These are phyloP conservation scores for Python bivittatus DNA, from an alignment of 2,113 vertebrate genomes.

Conservation along the genomic window DNA sequence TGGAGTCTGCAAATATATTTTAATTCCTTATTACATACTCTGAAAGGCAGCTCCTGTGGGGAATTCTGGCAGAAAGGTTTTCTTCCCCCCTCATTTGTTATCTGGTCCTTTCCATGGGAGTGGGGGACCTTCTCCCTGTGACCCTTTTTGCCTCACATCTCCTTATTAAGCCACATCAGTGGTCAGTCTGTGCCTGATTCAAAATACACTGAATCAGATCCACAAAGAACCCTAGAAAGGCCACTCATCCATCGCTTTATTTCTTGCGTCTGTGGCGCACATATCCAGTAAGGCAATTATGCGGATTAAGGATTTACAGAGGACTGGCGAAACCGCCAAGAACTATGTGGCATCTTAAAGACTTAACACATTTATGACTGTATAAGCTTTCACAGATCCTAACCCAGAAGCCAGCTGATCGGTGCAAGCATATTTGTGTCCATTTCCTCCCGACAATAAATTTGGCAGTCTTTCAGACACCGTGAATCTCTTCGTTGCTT, in stretches of 20 bases:
- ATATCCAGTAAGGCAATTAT: neutral
- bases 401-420: neutral
- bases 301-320: neutral
- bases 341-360: neutral
- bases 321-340: neutral
- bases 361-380: neutral
- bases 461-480: neutral
- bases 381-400: neutral
- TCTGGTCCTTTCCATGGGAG: neutral
- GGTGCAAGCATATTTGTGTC: neutral
- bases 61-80: neutral
- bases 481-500: neutral
- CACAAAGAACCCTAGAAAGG: neutral
- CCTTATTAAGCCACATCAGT: neutral
- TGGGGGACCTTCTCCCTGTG: neutral
- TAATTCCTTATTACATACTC: neutral
- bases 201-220: constrained; percentile 23
- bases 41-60: neutral
- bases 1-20: no score
- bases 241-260: neutral
- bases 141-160: neutral
- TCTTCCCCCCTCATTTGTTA: neutral
- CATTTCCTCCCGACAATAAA: neutral
- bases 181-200: neutral
- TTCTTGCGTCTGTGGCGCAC: neutral